Evolutionary conservation across 1,140 invertebrate species (phyloP).

Genomic region (Anthonomus grandis): DNA sequence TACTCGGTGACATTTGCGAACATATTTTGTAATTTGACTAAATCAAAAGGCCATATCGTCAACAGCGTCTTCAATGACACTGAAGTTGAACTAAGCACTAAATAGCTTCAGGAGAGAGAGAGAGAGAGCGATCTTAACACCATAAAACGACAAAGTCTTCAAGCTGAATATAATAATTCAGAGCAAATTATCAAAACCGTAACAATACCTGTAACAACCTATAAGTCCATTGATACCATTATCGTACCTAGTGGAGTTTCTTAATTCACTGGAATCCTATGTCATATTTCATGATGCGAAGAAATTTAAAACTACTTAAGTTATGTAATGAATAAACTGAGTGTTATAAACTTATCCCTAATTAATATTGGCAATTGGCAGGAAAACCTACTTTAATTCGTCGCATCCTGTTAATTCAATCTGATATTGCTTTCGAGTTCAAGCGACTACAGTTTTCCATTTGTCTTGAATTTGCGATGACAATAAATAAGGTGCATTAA

Average conservation of each 20-base stretch:
- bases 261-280: slow-evolving; percentile 27
- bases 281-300: too few relatives aligned
- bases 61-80: slow-evolving; percentile 29
- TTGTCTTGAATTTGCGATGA: too few relatives aligned
- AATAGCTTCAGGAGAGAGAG: slow-evolving; percentile 29
- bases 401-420: too few relatives aligned
- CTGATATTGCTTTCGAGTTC: too few relatives aligned
- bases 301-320: too few relatives aligned
- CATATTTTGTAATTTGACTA: slow-evolving; percentile 37
- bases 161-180: slow-evolving; percentile 21
- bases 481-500: too few relatives aligned
- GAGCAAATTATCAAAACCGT: slow-evolving; percentile 1
- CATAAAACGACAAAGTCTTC: slow-evolving; percentile 40
- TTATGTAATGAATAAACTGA: too few relatives aligned
- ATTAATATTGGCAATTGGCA: too few relatives aligned
- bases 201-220: background rate
- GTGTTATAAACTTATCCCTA: too few relatives aligned
- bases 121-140: slow-evolving; percentile 38
- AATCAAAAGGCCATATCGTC: slow-evolving; percentile 34
- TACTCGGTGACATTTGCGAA: slow-evolving; percentile 46
- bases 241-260: slow-evolving; percentile 36
- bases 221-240: slow-evolving; percentile 1
- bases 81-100: slow-evolving; percentile 26
- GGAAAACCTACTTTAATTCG: too few relatives aligned
- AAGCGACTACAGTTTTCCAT: too few relatives aligned